Evolutionary conservation across 1,140 invertebrate genomes (phyloP).

Genomic region (Solenopsis fugax): DNA sequence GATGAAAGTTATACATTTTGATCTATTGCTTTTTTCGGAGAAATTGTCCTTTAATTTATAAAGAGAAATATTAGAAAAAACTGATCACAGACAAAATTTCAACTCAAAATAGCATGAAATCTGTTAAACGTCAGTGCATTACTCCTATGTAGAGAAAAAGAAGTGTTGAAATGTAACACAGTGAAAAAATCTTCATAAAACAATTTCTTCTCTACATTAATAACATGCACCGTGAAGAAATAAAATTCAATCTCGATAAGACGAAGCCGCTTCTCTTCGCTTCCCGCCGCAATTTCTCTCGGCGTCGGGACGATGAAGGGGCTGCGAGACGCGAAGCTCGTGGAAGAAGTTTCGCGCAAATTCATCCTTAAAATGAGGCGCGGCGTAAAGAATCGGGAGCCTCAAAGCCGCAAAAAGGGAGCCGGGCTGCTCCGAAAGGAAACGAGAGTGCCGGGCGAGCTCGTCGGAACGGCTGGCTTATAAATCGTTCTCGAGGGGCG

Average conservation of each 20-base stretch:
- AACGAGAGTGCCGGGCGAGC: conserved; percentile 35
- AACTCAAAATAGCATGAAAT: not conserved
- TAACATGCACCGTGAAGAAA: conserved; percentile 44
- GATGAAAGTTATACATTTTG: not conserved
- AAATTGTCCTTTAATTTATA: not conserved
- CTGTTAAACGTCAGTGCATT: not conserved
- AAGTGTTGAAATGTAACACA: not conserved
- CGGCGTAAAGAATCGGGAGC: conserved; percentile 55
- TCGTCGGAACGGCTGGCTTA: conserved; percentile 68
- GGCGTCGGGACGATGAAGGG: conserved; percentile 32
- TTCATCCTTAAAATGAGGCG: conserved; percentile 64
- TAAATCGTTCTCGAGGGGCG: conserved; percentile 71
- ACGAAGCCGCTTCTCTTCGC: conserved; percentile 52
- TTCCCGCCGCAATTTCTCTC: conserved; percentile 56
- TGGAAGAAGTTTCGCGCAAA: conserved; percentile 62
- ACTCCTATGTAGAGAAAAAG: conserved; percentile 9
- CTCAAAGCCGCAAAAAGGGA: conserved; percentile 62
- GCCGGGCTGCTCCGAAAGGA: conserved; percentile 49
- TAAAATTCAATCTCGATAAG: conserved; percentile 65
- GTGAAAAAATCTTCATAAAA: conserved; percentile 42
- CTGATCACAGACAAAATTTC: not conserved
- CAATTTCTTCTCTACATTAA: conserved; percentile 50
- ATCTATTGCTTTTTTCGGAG: not conserved
- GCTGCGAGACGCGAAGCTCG: conserved; percentile 37
- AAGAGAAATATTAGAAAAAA: conserved; percentile 7